phyloP scores from a whole-genome alignment of 2,888 invertebrate genomes.

The Phaonia tiefii region DNA sequence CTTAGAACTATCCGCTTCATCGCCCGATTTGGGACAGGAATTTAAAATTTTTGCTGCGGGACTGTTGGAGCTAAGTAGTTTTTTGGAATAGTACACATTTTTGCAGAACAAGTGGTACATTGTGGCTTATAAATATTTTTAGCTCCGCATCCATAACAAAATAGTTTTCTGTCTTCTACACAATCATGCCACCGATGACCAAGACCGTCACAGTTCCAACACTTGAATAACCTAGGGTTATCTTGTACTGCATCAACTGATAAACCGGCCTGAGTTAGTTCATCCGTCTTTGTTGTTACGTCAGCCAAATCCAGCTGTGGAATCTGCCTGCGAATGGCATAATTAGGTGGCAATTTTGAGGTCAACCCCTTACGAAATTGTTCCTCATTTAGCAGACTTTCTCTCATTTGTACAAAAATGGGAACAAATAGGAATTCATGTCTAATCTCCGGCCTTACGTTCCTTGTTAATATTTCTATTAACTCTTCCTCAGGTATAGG shows the following conservation, averaged over 20 bases:
- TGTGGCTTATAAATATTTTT: conserved; percentile 1
- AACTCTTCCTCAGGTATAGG: conserved; percentile 20
- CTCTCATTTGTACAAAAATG: conserved; percentile 37
- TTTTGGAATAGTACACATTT: not conserved
- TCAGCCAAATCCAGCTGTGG: not conserved
- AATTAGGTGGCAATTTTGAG: not conserved
- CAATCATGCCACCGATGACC: conserved; percentile 38
- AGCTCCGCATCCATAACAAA: conserved; percentile 20
- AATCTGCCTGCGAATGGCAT: not conserved
- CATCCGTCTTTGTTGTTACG: not conserved
- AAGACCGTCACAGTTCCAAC: conserved; percentile 42
- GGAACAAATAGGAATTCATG: conserved; percentile 39
- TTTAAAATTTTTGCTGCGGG: not conserved
- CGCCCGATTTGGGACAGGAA: not conserved
- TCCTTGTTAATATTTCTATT: conserved; percentile 33
- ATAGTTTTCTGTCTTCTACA: not conserved
- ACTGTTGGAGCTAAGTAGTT: not conserved
- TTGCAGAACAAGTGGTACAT: not conserved
- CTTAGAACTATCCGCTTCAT: too few species aligned
- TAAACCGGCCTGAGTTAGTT: not conserved
- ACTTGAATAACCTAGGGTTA: not conserved
- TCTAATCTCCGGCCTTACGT: conserved; percentile 25
- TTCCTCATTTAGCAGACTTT: conserved; percentile 28
- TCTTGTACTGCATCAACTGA: not conserved
- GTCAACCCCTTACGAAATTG: not conserved